Evolutionary conservation across 2,888 invertebrate species (phyloP), one percentile per base, ranked within the genome.

Genomic region (Sphinx pinastri): DNA sequence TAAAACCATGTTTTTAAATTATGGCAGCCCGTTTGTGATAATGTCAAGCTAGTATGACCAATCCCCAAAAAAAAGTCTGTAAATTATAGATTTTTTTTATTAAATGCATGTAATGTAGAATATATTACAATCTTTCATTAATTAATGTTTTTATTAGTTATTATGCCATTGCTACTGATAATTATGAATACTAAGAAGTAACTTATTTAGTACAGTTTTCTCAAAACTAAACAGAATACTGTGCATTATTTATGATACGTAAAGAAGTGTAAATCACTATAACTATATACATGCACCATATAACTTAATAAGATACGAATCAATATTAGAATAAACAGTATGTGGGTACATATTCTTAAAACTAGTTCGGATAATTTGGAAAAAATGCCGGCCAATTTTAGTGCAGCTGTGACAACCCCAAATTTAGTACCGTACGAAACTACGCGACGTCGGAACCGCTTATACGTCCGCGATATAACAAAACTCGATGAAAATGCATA

Each of bases 401-500:
- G 5, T 13, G 1, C 59, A 16, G 71, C 70, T 68, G 75, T 87
- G 85, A 80, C 84, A 88, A 87, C 88, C 83, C 89, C 52, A 80
- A 81, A 84, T 82, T 86, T 91, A 91, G 93, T 93, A 93, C 93
- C 93, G 93, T 93, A 92, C 88, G 92, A 91, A 91, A 87, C 86
- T 90, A 90, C 87, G 88, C 92, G 92, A 92, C 91, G 90, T 89
- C 82, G 81, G 83, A 88, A 86, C 88, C 82, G 89, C 85, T 88
- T 89, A 85, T 87, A 86, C 88, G 88, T 90, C 85, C 88, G 88
- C 88, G 86, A 79, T 89, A 79, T 89, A 91, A 89, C 88, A 91
- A 93, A 93, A 92, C 86, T 90, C 88, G 88, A 92, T 90, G 91
- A 94, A 94, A 93, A 94, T 94, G 94, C 91, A 94, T 91, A 87